Evolutionary conservation across 2,113 vertebrate species (phyloP).

Genomic region (Azemiops feae): DNA sequence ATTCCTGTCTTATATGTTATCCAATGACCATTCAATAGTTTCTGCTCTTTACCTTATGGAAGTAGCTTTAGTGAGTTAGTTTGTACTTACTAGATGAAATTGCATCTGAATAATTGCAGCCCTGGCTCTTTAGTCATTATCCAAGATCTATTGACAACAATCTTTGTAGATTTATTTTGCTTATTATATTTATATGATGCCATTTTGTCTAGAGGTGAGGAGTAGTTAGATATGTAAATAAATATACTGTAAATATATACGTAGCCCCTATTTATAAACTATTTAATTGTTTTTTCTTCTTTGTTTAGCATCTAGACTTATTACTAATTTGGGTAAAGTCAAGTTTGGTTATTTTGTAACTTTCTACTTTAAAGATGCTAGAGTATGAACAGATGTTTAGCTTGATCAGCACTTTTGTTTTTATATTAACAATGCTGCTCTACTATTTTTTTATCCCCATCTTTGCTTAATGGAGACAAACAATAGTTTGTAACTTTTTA

Average conservation of each 20-base stretch:
- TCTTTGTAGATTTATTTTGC: neutral
- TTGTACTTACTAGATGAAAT: neutral
- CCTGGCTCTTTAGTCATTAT: neutral
- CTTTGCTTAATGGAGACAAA: neutral
- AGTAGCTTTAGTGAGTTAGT: neutral
- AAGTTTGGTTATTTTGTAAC: neutral
- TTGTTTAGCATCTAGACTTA: neutral
- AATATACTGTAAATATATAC: neutral
- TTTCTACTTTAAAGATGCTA: neutral
- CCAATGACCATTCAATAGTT: neutral
- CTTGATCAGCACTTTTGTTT: neutral
- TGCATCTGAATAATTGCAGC: neutral
- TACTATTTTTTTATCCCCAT: neutral
- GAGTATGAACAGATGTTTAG: neutral
- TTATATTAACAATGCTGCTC: neutral
- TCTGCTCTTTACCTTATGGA: neutral
- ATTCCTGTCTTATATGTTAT: neutral
- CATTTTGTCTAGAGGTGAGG: neutral
- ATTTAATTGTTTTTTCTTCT: neutral
- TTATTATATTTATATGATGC: neutral
- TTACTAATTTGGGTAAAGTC: neutral
- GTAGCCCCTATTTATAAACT: neutral
- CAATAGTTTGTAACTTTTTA: neutral
- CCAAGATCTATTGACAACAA: neutral
- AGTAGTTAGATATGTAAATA: neutral